These are phyloP conservation scores for Lasioglossum vierecki DNA, from an alignment of 2,888 invertebrate genomes.

Conservation along the genomic window DNA sequence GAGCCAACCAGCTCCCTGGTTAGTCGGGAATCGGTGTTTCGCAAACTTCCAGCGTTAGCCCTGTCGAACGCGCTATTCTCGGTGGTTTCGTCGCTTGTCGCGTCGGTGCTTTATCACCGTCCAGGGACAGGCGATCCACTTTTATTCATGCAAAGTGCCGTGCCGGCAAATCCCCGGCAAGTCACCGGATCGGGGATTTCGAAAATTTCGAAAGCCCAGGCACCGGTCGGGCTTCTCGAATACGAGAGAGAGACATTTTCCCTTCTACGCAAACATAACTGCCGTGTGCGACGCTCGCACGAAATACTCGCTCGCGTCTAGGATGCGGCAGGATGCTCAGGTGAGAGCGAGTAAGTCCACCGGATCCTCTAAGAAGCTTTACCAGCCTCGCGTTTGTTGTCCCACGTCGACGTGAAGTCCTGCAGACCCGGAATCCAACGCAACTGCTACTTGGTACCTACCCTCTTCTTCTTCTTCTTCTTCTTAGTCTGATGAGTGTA, in stretches of 20 bases:
- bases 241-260: not conserved
- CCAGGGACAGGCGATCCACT: conserved; percentile 15
- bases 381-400: conserved; percentile 46
- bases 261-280: not conserved
- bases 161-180: conserved; percentile 23
- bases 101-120: conserved; percentile 18
- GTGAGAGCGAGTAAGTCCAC: conserved; percentile 43
- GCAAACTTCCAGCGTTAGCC: conserved; percentile 15
- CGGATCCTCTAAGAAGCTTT: conserved; percentile 56
- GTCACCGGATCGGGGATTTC: conserved; percentile 7
- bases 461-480: not conserved
- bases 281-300: not conserved
- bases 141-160: conserved; percentile 38
- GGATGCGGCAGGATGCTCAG: not conserved
- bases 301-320: not conserved
- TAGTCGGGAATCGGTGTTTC: conserved; percentile 31
- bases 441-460: not conserved
- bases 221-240: not conserved
- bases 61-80: conserved; percentile 20
- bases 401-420: conserved; percentile 29
- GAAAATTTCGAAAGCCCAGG: not conserved
- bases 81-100: not conserved
- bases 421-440: not conserved
- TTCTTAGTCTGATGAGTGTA: not conserved
- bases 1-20: not conserved